phyloP scores from a whole-genome alignment of 2,113 vertebrate species.

The Benthochromis sp. region DNA sequence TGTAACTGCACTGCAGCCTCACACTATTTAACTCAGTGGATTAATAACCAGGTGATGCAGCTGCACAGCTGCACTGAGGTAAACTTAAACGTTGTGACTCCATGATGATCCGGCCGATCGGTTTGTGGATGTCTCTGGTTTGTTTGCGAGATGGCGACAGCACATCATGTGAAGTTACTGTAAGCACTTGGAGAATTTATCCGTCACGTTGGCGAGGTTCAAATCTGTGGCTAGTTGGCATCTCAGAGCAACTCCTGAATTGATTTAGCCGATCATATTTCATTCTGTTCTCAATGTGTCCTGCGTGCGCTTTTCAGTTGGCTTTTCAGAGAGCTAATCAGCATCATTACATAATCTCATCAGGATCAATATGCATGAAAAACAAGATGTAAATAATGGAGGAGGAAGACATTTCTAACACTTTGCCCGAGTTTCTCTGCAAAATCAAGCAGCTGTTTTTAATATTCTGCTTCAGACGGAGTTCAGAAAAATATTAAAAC shows the following conservation, averaged over 20 bases:
- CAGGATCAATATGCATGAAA: neutral
- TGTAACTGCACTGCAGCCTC: neutral
- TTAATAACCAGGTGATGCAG: neutral
- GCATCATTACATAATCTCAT: neutral
- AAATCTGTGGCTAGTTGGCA: neutral
- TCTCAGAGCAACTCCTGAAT: neutral
- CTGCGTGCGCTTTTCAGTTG: neutral
- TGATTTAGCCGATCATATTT: neutral
- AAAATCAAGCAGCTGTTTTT: neutral
- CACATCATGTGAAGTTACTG: neutral
- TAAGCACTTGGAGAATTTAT: neutral
- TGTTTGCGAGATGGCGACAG: neutral
- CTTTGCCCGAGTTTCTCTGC: neutral
- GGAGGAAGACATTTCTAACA: neutral
- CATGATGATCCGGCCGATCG: fast-evolving
- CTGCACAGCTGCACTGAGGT: neutral
- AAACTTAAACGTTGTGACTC: neutral
- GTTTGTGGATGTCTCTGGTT: no score
- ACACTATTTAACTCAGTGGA: neutral
- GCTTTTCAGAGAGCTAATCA: neutral
- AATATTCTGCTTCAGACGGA: neutral
- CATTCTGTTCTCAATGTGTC: neutral
- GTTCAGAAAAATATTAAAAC: neutral
- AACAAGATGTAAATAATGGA: neutral
- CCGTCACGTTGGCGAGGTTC: neutral